Conservation (phyloP, 2,888 invertebrate genomes). For the Noctua comes region DNA sequence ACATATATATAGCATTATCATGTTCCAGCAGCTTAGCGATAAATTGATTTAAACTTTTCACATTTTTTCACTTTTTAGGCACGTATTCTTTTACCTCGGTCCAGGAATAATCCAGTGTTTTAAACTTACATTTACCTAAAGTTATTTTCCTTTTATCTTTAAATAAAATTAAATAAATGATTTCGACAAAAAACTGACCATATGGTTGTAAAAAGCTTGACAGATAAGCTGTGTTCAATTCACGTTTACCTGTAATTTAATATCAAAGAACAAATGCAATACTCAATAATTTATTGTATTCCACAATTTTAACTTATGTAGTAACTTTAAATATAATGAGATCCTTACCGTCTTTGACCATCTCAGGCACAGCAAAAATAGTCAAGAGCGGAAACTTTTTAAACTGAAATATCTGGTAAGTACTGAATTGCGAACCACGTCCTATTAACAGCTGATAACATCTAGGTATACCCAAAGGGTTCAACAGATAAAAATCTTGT, state of each 20-base stretch:
- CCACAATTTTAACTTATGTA: not conserved
- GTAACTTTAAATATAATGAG: not conserved
- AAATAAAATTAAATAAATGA: not conserved
- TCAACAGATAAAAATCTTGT: conserved; percentile 47
- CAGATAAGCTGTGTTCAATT: not conserved
- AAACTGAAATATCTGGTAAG: not conserved
- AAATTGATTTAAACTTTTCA: no score
- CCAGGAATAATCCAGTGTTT: not conserved
- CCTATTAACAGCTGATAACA: conserved; percentile 39
- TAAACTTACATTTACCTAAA: not conserved
- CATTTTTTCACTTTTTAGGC: not conserved
- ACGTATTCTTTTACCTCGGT: not conserved
- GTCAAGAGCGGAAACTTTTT: not conserved
- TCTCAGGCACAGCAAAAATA: not conserved
- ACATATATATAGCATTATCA: not conserved
- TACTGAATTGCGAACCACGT: not conserved
- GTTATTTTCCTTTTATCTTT: no score
- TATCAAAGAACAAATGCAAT: no score
- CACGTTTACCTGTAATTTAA: not conserved
- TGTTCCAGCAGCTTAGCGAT: not conserved
- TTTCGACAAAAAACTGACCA: not conserved
- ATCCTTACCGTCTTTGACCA: not conserved
- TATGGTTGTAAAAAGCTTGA: not conserved
- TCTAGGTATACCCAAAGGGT: conserved; percentile 30
- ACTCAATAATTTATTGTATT: not conserved